These are phyloP conservation scores for Channallabes apus DNA, from an alignment of 2,797 vertebrate species.

Conservation along the genomic window DNA sequence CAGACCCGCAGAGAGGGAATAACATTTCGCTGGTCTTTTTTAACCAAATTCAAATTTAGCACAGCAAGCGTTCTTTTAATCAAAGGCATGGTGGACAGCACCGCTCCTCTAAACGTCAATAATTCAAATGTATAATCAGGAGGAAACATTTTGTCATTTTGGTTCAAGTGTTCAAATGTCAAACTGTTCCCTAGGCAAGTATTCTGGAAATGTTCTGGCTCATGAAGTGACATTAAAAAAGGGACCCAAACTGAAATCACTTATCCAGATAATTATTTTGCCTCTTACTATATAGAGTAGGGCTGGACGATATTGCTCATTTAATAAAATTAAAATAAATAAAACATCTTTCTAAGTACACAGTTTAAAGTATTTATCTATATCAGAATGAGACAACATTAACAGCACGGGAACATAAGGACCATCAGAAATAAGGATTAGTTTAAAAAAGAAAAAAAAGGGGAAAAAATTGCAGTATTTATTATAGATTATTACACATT, in stretches of 20 bases:
- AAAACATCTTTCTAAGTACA: no score
- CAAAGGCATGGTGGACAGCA: neutral
- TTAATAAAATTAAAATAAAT: no score
- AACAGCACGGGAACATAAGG: no score
- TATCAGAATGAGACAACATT: no score
- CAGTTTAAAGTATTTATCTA: no score
- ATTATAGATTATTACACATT: no score
- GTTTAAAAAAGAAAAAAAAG: no score
- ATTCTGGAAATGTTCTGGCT: neutral
- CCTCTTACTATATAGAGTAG: neutral
- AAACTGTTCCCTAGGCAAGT: neutral
- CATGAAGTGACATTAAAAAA: neutral
- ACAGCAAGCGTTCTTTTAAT: neutral
- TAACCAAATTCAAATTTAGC: neutral
- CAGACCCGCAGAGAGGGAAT: neutral
- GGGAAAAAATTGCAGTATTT: no score
- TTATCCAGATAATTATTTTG: neutral
- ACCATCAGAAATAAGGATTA: no score
- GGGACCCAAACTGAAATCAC: neutral
- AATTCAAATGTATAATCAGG: neutral
- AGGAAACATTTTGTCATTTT: neutral
- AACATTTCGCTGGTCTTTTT: neutral
- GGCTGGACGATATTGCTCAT: no score
- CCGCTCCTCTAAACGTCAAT: neutral
- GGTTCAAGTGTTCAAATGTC: neutral